Conservation (phyloP, 2,888 invertebrate genomes). For the Aproaerema taeniolella region DNA sequence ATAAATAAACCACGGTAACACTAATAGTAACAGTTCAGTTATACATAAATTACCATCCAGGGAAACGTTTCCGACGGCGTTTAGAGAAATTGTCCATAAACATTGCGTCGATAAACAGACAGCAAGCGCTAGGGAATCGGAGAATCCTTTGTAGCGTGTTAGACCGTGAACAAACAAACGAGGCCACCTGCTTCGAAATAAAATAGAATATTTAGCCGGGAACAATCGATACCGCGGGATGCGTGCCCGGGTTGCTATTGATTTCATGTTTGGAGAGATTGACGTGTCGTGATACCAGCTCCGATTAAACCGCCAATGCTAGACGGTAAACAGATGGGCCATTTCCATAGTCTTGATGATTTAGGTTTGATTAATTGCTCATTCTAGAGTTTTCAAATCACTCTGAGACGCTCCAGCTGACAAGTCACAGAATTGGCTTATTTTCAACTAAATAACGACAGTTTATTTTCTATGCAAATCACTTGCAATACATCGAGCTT, state of each 20-base stretch:
- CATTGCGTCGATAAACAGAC: slow-evolving; percentile 27
- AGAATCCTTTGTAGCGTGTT: slow-evolving; percentile 37
- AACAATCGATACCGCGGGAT: slow-evolving; percentile 38
- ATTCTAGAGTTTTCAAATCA: slow-evolving; percentile 3
- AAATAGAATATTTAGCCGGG: slow-evolving; percentile 33
- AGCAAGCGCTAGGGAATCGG: slow-evolving; percentile 21
- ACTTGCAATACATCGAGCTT: no score
- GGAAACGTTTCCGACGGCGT: slow-evolving; percentile 9
- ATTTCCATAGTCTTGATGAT: slow-evolving; percentile 6
- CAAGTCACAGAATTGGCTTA: no score
- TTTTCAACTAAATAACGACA: no score
- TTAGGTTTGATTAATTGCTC: slow-evolving; percentile 5
- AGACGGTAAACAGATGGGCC: slow-evolving; percentile 2
- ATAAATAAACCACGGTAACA: no score
- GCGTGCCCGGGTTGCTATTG: slow-evolving; percentile 32
- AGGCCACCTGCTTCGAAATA: slow-evolving; percentile 39
- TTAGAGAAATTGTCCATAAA: slow-evolving; percentile 20
- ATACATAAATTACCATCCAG: slow-evolving; percentile 2
- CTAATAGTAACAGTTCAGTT: background rate
- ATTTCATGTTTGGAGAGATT: slow-evolving; percentile 42
- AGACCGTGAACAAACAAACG: slow-evolving; percentile 47
- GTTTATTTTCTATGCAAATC: no score
- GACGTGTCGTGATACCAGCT: slow-evolving; percentile 32
- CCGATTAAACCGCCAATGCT: slow-evolving; percentile 24
- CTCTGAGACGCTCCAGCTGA: background rate